These are phyloP conservation scores for Polyommatus iphigenia DNA, from an alignment of 2,888 invertebrate species.

Conservation along the genomic window DNA sequence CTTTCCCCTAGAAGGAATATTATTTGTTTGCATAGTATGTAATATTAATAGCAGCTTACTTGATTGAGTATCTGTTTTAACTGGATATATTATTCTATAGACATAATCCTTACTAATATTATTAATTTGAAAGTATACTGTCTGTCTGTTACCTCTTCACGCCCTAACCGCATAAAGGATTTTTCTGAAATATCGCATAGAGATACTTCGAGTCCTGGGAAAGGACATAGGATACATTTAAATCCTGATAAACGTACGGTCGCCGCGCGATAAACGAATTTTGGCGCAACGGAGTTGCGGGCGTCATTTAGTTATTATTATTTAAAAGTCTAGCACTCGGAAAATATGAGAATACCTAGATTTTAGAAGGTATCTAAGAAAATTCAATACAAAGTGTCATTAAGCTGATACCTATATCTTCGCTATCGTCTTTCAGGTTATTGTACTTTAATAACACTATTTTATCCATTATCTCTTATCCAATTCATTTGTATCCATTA, in stretches of 20 bases:
- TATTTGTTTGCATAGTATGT: not conserved
- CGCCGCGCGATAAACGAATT: too few species aligned
- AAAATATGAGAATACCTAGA: not conserved
- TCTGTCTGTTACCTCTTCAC: too few species aligned
- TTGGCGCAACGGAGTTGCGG: too few species aligned
- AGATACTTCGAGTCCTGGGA: not conserved
- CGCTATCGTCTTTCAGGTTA: slow-evolving; percentile 1
- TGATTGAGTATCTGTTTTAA: too few species aligned
- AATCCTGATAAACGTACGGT: too few species aligned
- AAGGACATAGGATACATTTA: not conserved
- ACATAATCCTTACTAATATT: not conserved
- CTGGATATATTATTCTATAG: too few species aligned
- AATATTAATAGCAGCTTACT: not conserved
- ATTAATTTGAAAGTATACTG: not conserved
- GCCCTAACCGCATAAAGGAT: not conserved
- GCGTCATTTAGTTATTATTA: not conserved
- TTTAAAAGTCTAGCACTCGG: not conserved
- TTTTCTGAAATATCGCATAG: not conserved
- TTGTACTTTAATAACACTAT: not conserved
- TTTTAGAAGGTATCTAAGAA: not conserved
- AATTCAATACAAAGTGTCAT: not conserved
- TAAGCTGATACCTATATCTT: not conserved
- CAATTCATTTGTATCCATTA: too few species aligned
- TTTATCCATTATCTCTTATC: too few species aligned
- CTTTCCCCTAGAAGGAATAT: slow-evolving; percentile 45